These are phyloP conservation scores for Vicugna pacos DNA, from an alignment of 2,113 vertebrate genomes.

Conservation along the genomic window DNA sequence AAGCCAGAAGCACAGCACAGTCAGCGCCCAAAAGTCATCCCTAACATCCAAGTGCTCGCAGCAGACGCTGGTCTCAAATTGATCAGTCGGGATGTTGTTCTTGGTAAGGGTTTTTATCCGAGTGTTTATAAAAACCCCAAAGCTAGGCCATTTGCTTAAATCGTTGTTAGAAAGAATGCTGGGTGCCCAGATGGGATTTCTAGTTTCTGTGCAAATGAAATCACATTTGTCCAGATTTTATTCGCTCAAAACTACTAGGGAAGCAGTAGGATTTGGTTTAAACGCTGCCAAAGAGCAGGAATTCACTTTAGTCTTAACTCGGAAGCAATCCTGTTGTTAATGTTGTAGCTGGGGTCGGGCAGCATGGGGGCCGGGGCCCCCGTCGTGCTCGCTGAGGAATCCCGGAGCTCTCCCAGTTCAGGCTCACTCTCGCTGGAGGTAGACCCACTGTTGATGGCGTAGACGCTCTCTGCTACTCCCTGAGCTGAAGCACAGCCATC, in stretches of 20 bases:
- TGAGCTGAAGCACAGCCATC: conserved; percentile 88
- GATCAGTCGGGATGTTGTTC: conserved; percentile 41
- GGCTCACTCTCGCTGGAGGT: conserved; percentile 93
- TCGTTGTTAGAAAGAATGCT: conserved; percentile 74
- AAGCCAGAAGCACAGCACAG: conserved; percentile 37
- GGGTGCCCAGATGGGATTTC: conserved; percentile 77
- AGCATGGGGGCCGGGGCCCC: conserved; percentile 79
- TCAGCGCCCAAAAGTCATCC: not conserved
- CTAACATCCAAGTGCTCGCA: not conserved
- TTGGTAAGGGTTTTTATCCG: conserved; percentile 49
- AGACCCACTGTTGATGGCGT: conserved; percentile 92
- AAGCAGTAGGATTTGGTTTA: conserved; percentile 82
- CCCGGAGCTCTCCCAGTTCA: conserved; percentile 90
- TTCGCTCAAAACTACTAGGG: conserved; percentile 77
- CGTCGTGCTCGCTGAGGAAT: conserved; percentile 76
- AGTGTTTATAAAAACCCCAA: conserved; percentile 72
- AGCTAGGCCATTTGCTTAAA: conserved; percentile 74
- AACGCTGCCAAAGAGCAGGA: conserved; percentile 79
- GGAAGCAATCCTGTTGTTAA: conserved; percentile 92
- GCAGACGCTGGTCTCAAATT: not conserved
- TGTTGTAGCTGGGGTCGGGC: conserved; percentile 90
- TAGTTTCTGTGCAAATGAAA: conserved; percentile 81
- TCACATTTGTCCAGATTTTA: conserved; percentile 77
- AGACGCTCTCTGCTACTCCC: conserved; percentile 87
- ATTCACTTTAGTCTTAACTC: conserved; percentile 94